A percentile compares a stretch with the other conserved stretches of the same genome.
Conservation (phyloP, 2,797 vertebrate genomes). For the Ctenosaura bakeri region DNA sequence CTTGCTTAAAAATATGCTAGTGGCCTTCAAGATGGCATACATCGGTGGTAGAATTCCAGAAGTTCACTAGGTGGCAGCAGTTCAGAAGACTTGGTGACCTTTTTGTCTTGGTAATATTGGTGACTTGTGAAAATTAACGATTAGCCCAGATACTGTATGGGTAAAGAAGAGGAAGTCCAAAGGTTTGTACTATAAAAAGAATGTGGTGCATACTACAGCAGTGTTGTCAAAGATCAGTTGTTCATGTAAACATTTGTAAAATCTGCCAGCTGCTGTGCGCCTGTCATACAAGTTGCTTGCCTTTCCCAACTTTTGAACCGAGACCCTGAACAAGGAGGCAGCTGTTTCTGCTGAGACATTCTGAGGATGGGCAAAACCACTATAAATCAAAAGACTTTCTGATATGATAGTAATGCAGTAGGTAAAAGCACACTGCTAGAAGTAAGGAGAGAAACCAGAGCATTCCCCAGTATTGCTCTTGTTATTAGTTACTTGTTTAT, state of each 20-base stretch:
- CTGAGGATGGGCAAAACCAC: slow-evolving; percentile 27
- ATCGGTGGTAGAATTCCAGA: fast-evolving
- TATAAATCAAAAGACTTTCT: slow-evolving; percentile 53
- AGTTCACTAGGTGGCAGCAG: background rate
- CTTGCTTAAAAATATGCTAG: slow-evolving; percentile 30
- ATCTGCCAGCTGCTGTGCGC: slow-evolving; percentile 57
- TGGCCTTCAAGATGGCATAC: background rate
- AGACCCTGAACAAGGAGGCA: slow-evolving; percentile 42
- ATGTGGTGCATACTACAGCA: background rate
- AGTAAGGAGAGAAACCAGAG: background rate
- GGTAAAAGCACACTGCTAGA: slow-evolving; percentile 10
- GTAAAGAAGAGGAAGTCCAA: slow-evolving; percentile 34
- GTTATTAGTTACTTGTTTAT: no score
- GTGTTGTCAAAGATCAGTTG: background rate
- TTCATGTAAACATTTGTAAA: slow-evolving; percentile 55
- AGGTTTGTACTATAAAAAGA: slow-evolving; percentile 66
- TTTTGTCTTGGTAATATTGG: fast-evolving
- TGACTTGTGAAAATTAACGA: slow-evolving; percentile 14
- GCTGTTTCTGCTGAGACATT: slow-evolving; percentile 61
- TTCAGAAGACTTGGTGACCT: slow-evolving; percentile 18
- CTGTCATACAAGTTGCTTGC: slow-evolving; percentile 54
- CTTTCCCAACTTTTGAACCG: background rate
- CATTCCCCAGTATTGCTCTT: background rate
- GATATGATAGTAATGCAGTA: slow-evolving; percentile 1
- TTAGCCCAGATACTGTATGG: slow-evolving; percentile 6